Percentiles rank a stretch among this genome's conserved stretches.
These are phyloP conservation scores for Ceratitis capitata DNA, from an alignment of 1,140 invertebrate species.

Conservation along the genomic window DNA sequence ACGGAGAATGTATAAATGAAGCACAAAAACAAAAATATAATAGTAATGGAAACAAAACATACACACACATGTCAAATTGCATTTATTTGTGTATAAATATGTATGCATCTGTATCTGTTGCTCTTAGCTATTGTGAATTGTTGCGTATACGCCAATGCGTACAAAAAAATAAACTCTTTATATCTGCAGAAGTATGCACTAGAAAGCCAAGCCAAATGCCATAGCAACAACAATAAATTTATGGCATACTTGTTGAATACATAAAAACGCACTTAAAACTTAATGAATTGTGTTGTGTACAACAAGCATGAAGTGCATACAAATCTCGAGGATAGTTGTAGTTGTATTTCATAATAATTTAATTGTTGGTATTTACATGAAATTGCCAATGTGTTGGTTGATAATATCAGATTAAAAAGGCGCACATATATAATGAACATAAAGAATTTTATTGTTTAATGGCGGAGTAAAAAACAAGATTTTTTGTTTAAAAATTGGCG, in stretches of 20 bases:
- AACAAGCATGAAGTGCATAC: neutral
- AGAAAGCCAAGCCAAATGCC: neutral
- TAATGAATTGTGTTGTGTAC: conserved; percentile 30
- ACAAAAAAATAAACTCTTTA: too few relatives aligned
- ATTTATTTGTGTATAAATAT: neutral
- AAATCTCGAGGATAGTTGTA: neutral
- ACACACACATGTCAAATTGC: too few relatives aligned
- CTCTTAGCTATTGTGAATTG: neutral
- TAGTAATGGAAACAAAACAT: neutral
- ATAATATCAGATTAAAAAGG: too few relatives aligned
- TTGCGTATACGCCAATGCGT: conserved; percentile 16
- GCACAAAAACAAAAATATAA: neutral
- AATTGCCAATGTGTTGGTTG: too few relatives aligned
- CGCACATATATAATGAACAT: too few relatives aligned
- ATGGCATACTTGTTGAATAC: neutral
- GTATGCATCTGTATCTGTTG: neutral
- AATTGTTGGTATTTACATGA: neutral
- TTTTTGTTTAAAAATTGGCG: too few relatives aligned
- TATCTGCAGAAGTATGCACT: neutral
- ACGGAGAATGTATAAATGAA: neutral
- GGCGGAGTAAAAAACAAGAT: too few relatives aligned
- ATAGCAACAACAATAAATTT: neutral
- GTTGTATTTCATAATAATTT: neutral
- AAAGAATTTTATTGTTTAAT: too few relatives aligned
- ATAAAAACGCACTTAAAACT: conserved; percentile 12